Conservation (phyloP, 2,888 invertebrate genomes). For the Epirrhoe tristata region DNA sequence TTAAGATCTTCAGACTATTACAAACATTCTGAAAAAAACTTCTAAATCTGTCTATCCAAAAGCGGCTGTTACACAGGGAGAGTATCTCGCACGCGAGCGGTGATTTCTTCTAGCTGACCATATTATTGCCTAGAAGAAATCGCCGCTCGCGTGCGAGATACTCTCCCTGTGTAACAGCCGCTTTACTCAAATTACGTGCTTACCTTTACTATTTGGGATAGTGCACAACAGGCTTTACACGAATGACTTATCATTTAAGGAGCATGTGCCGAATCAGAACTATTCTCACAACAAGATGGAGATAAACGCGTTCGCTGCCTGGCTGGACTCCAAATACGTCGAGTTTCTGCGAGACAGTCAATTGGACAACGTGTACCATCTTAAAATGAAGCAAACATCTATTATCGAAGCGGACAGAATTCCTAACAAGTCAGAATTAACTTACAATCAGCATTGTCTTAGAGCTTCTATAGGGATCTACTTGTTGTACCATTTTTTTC, state of each 20-base stretch:
- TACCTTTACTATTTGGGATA: not conserved
- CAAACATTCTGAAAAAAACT: no score
- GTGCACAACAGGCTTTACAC: no score
- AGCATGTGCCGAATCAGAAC: conserved; percentile 43
- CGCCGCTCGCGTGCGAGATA: no score
- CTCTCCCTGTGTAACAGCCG: no score
- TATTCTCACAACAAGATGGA: conserved; percentile 40
- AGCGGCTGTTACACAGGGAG: no score
- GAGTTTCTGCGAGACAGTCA: conserved; percentile 59
- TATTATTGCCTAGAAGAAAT: no score
- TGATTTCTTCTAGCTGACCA: no score
- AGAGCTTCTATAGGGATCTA: not conserved
- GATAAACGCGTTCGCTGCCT: conserved; percentile 63
- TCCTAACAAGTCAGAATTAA: conserved; percentile 28
- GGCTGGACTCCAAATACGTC: conserved; percentile 73
- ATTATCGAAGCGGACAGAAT: conserved; percentile 31
- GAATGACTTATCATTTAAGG: conserved; percentile 41
- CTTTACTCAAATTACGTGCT: no score
- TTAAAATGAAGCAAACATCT: conserved; percentile 47
- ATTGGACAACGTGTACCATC: conserved; percentile 25
- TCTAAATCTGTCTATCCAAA: no score
- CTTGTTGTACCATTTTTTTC: not conserved
- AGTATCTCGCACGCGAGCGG: no score
- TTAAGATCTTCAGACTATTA: no score
- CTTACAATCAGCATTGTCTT: not conserved